Evolutionary conservation across 2,888 invertebrate species (phyloP), one percentile per base, ranked within the genome.

Genomic region (Cosmia trapezina): DNA sequence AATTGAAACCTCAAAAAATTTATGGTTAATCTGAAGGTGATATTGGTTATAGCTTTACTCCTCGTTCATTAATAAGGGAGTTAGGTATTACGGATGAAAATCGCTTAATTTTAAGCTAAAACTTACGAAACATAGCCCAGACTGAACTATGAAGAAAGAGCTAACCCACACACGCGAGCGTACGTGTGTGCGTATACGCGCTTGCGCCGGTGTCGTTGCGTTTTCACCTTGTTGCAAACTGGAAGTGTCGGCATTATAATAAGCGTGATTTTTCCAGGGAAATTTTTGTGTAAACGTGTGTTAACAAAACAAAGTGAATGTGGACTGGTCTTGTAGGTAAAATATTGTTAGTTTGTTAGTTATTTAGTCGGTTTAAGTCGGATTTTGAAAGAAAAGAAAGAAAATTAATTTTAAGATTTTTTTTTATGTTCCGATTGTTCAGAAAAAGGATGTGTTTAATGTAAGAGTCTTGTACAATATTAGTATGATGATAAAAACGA

Each of bases 221-320:
- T 87, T 89, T 88, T 90, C 89, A 72, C 54, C 66, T 72, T 76
- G 64, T 77, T 68, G 73, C 72, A 80, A 85, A 86, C 87, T 88
- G 80, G 84, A 85, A 81, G 74, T 78, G 59, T 70, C 54, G 62
- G 62, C 74, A 73, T 64, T 72, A 74, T 76, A 76, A 78, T 70
- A 72, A 75, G 69, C 47, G 72, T 75, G 63, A 80, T 78, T 73
- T 76, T 82, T 76, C 67, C 64, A 66, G 61, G 63, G 76, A 72
- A 73, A 70, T 62, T 43, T 43, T 54, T 63, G 59, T 65, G 53
- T 14, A 37, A 54, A 45, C 28, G n/a, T 28, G 60, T 67, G 12
- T 9, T 56, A 22, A 22, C 19, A 28, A 43, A 22, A 22, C 19
- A 28, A 43, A 22, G 28, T 47, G 9, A 51, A 64, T 64, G 22